These are phyloP conservation scores for Caenorhabditis inopinata DNA, from an alignment of 1,140 invertebrate species.

Conservation along the genomic window DNA sequence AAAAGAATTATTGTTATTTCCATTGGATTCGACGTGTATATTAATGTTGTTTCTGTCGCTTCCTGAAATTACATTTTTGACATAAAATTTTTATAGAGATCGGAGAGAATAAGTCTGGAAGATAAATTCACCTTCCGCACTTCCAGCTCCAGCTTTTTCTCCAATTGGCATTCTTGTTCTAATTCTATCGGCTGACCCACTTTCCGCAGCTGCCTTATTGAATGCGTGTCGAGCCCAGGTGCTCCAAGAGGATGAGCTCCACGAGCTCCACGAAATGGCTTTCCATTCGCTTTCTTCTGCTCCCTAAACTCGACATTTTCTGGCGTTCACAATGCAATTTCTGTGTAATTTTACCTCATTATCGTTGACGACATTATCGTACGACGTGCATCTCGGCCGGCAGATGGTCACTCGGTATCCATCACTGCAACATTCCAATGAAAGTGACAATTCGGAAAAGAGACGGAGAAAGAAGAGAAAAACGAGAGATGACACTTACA, in stretches of 20 bases:
- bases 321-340: too few species aligned
- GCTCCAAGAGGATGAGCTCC: slow-evolving; percentile 41
- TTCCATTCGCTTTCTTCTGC: slow-evolving; percentile 53
- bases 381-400: slow-evolving; percentile 58
- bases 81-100: background rate
- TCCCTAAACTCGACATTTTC: background rate
- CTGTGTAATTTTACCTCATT: background rate
- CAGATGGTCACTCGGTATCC: slow-evolving; percentile 66
- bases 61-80: background rate
- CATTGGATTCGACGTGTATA: slow-evolving; percentile 31
- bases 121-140: too few species aligned
- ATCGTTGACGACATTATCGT: slow-evolving; percentile 41
- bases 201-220: slow-evolving; percentile 16
- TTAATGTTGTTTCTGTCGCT: slow-evolving; percentile 12
- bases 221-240: slow-evolving; percentile 33
- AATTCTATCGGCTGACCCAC: background rate
- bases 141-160: background rate
- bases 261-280: slow-evolving; percentile 60
- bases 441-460: background rate
- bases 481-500: slow-evolving; percentile 52
- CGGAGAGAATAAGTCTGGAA: too few species aligned
- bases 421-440: slow-evolving; percentile 51
- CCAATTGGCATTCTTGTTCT: background rate
- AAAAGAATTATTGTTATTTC: slow-evolving; percentile 28
- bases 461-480: background rate